Conservation (phyloP, 2,797 vertebrate genomes). For the Rhynchotus rufescens region DNA sequence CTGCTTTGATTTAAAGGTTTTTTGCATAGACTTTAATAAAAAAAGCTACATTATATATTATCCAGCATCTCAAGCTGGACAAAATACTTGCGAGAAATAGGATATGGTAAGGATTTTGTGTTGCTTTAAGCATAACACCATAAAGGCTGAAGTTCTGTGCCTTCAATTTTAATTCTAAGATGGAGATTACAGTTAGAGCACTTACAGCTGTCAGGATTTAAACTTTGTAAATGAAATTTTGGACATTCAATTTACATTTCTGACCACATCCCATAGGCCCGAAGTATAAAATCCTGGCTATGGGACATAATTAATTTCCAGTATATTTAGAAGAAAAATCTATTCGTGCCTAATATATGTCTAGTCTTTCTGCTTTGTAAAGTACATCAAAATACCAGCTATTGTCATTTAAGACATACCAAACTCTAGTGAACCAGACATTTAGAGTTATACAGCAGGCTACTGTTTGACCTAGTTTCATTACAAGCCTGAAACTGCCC, state of each 20-base stretch:
- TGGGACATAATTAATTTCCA: slow-evolving; percentile 1
- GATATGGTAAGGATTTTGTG: neutral
- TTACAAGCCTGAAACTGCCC: slow-evolving; percentile 61
- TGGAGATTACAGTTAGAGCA: neutral
- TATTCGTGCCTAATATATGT: neutral
- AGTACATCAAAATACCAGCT: slow-evolving; percentile 43
- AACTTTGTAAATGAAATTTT: neutral
- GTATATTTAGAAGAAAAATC: slow-evolving; percentile 8
- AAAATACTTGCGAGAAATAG: neutral
- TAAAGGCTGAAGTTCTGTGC: neutral
- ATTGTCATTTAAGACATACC: slow-evolving; percentile 25
- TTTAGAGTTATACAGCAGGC: slow-evolving; percentile 51
- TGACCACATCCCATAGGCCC: neutral
- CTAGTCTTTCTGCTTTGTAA: slow-evolving; percentile 23
- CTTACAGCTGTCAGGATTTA: slow-evolving; percentile 20
- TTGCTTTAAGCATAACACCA: neutral
- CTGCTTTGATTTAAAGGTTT: neutral
- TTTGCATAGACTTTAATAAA: neutral
- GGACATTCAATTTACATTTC: neutral
- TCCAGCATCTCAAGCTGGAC: neutral
- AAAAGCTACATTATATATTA: neutral
- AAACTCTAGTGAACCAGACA: slow-evolving; percentile 43
- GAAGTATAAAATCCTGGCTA: neutral
- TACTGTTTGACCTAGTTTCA: slow-evolving; percentile 68
- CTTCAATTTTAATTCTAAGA: neutral